Percentiles rank a stretch among this genome's conserved stretches.
These are phyloP conservation scores for Drosophila arizonae DNA, from an alignment of 1,140 invertebrate species.

Conservation along the genomic window DNA sequence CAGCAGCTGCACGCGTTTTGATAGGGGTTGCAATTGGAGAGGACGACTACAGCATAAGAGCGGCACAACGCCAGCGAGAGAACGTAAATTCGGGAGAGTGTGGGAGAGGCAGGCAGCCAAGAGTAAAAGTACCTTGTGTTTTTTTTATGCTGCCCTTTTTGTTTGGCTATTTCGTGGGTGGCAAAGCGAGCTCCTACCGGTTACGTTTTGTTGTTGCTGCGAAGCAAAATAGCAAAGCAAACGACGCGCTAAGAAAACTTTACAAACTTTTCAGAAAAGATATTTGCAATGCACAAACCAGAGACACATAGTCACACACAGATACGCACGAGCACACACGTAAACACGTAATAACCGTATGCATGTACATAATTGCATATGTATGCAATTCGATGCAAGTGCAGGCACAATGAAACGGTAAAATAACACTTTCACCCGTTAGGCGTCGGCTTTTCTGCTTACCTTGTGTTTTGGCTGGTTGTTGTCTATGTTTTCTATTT, in stretches of 20 bases:
- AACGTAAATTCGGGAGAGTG: constrained; percentile 2
- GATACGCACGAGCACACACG: not conserved
- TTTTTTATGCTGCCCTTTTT: constrained; percentile 44
- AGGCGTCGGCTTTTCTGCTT: constrained; percentile 50
- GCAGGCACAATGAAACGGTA: constrained; percentile 29
- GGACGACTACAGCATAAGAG: constrained; percentile 2
- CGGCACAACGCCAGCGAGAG: constrained; percentile 20
- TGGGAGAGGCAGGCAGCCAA: constrained; percentile 14
- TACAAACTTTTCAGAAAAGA: constrained; percentile 15
- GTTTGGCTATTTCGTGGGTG: constrained; percentile 54
- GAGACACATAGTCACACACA: not conserved
- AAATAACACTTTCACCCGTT: constrained; percentile 51
- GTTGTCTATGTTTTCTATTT: not conserved
- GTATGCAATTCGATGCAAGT: constrained; percentile 17
- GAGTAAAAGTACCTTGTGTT: constrained; percentile 46
- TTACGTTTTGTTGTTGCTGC: constrained; percentile 39
- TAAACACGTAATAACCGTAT: constrained; percentile 3
- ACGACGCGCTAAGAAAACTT: constrained; percentile 40
- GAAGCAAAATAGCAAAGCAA: constrained; percentile 52
- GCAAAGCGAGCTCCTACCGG: constrained; percentile 42
- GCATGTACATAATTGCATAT: not conserved
- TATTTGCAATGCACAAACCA: constrained; percentile 16
- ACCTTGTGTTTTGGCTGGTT: constrained; percentile 27
- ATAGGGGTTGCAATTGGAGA: constrained; percentile 37
- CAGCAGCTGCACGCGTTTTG: constrained; percentile 24